A percentile compares a stretch with the other conserved stretches of the same genome.
Evolutionary conservation across 2,888 invertebrate species (phyloP).

Genomic region (Chrysolina oricalcia): DNA sequence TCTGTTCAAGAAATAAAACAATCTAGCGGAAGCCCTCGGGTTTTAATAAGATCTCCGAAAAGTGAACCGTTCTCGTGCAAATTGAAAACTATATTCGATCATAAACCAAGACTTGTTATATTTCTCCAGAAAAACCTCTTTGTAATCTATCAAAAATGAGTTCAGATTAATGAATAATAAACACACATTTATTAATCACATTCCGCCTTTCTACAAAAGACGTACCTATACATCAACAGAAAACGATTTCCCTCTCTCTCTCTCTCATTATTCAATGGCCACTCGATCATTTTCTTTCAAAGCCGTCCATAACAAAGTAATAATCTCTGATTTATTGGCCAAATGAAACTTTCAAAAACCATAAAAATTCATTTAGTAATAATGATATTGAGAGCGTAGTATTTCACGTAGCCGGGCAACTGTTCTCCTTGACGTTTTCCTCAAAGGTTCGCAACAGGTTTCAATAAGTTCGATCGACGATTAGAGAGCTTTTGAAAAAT

Average conservation of each 20-base stretch:
- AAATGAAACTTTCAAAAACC: constrained; percentile 48
- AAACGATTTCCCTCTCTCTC: not conserved
- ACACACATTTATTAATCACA: not conserved
- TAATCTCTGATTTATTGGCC: constrained; percentile 41
- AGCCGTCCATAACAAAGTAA: constrained; percentile 25
- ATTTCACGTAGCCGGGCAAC: constrained; percentile 57
- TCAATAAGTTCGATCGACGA: constrained; percentile 71
- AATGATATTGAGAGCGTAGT: constrained; percentile 57
- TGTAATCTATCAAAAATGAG: no score
- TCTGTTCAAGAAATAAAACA: no score
- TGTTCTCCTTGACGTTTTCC: constrained; percentile 56
- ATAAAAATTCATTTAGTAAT: constrained; percentile 58
- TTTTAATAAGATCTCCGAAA: no score
- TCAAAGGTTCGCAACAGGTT: constrained; percentile 70
- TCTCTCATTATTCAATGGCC: constrained; percentile 2
- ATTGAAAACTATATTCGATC: no score
- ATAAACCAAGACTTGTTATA: no score
- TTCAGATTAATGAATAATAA: no score
- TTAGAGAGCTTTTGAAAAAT: constrained; percentile 72
- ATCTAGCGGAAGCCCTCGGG: no score
- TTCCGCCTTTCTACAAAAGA: not conserved
- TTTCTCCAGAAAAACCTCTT: no score
- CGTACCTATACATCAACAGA: not conserved
- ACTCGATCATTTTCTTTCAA: constrained; percentile 5
- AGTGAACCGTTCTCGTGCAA: no score